Evolutionary conservation across 1,140 invertebrate genomes (phyloP), one percentile per base, ranked within the genome.

Genomic region (Drosophila equinoxialis): DNA sequence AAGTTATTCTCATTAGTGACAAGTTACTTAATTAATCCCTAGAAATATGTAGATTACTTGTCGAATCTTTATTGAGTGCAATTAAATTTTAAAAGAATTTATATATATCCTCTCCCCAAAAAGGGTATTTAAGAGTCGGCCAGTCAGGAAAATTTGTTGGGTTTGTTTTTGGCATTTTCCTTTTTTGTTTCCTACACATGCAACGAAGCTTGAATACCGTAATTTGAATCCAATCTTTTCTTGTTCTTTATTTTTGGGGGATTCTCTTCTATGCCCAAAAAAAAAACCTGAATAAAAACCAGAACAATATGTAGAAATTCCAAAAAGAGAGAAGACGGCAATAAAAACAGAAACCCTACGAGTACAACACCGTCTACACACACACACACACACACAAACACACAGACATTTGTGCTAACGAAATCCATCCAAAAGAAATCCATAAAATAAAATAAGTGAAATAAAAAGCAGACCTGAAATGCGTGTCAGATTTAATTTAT

Each of bases 261-360:
- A 87, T 83, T 82, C 83, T 86, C 72, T 65, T 74, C 64, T 64
- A 58, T 35, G 42, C 48, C 26, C 17, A 51, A 61, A 42, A 48
- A 30, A 57, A 48, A 23, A 23, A 23, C 20, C 20, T 59, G 74
- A 85, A 57, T 54, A 37, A 63, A 67, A 71, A 42, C 42, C 55
- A 65, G 39, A 77, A 42, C 30, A 37, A 62, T 51, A 51, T 20
- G 23, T 39, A 51, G 64, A 64, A 77, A 71, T 65, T 57, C 41
- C 45, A 48, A 42, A 35, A 48, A 55, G 67, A 23, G 2, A 84
- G 76, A 81, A 62, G 81, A 68, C 79, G 65, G 68, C 83, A 79
- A 84, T 89, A 81, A 87, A 89, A 83, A 87, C 83, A 83, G 84
- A 87, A 87, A 83, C 83, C 84, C 70, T 84, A 87, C 64, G 66